Evolutionary conservation across 1,140 invertebrate genomes (phyloP), one percentile per base, ranked within the genome.

Genomic region (Drosophila ficusphila): DNA sequence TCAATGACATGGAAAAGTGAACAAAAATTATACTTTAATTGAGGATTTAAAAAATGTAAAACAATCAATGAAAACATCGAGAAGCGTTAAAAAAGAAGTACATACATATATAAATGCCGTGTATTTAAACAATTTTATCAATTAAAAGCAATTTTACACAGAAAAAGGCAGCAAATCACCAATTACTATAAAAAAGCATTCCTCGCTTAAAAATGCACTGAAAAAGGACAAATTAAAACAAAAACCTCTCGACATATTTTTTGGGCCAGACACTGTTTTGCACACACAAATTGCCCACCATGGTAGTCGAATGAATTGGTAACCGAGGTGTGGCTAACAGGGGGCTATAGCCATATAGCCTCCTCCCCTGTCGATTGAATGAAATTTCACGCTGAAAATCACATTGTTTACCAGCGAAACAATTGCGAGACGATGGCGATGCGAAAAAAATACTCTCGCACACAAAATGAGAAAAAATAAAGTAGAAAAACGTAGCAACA

Each of bases 321-420:
- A 60, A 60, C 38, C 2, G 44, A 29, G 31, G 8, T 33, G 21
- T 5, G 49, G 16, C 39, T 39, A 11, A 34, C 11, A 4, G 31
- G 41, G 21, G 25, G 62, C 11, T 31, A 47, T 33, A 19, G 61
- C 39, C 34, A 33, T 36, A 52, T 48, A 27, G 56, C 56, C 38
- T 60, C 9, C 60, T 51, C 39, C 49, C 60, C 31, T 41, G 36
- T 27, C 64, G 76, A 86, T 86, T 88, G 81, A 86, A 86, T 86
- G 64, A 86, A 85, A 81, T 86, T 88, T 88, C 73, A 86, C 81
- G 82, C 82, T 77, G 82, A 76, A 86, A 88, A 76, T 86, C 82
- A 77, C 82, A 88, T 74, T 86, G 79, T 86, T 76, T 76, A 72
- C 56, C 76, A 62, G 56, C 44, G 61, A 72, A 86, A 85, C 76